Evolutionary conservation across 2,888 invertebrate species (phyloP).

Genomic region (Ariolimax columbianus): DNA sequence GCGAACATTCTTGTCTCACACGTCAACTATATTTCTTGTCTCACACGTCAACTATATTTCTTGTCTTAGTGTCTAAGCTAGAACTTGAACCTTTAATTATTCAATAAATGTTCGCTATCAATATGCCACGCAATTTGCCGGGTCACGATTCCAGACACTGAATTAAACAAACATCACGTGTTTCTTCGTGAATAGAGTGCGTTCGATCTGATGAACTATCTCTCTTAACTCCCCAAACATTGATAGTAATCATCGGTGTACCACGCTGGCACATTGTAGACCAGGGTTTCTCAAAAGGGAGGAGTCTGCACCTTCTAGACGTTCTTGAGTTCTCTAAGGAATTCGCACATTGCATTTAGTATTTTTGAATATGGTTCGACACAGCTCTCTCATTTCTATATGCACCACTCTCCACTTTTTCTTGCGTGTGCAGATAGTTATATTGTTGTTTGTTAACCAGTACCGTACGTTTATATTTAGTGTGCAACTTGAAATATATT

Average conservation of each 20-base stretch:
- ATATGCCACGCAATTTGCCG: not conserved
- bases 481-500: no score
- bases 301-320: no score
- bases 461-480: no score
- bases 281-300: not conserved
- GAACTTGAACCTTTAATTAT: slow-evolving; percentile 7
- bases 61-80: no score
- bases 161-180: slow-evolving; percentile 11
- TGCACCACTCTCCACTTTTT: no score
- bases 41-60: not conserved
- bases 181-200: not conserved
- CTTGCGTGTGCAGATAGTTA: no score
- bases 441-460: no score
- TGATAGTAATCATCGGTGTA: not conserved
- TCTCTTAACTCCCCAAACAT: not conserved
- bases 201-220: not conserved
- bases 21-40: not conserved
- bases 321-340: no score
- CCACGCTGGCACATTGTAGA: not conserved
- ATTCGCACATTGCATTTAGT: no score
- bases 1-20: no score
- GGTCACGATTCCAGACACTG: slow-evolving; percentile 1
- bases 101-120: slow-evolving; percentile 4
- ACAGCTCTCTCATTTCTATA: no score
- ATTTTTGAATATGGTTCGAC: no score